Base-by-base conservation (phyloP, 2,797 vertebrate species). In the Lindbergichthys nudifrons region DNA sequence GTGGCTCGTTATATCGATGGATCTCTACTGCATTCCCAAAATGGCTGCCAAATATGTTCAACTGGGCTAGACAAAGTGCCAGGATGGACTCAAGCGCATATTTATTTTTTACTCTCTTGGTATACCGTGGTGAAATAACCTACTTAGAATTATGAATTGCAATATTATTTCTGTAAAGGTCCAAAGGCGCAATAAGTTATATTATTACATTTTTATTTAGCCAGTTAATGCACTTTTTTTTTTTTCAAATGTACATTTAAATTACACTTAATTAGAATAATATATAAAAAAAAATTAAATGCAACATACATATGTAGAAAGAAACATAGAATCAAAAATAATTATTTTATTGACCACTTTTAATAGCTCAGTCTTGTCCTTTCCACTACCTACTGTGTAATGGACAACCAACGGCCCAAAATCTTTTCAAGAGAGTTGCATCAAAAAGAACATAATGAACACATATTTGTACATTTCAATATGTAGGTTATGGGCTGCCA, bases 11-110 rank as follows among this genome's bases (percentile, higher is more conserved):
- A 87, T 83, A 86, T 88, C 87, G 76, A 89, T 89, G 87, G 86
- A 91, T 88, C 88, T 89, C 88, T 72, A 88, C 83, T 90, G 84
- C 84, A 87, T 83, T 92, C 84, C 89, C 88, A 92, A 93, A 92
- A 92, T 92, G 92, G 89, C 88, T 90, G 89, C 92, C 89, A 92
- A 93, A 90, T 81, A 85, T 89, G 83, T 86, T 90, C 80, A 89
- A 90, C 85, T 82, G 80, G 72, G 82, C 60, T 80, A 88, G 87
- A 88, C 80, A 83, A 92, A 89, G 87, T 92, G 87, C 82, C 88
- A 89, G 73, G 75, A 82, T 65, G 73, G 79, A 87, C 80, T 89
- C 88, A 84, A 86, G 78, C 79, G 86, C 69, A 76, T 73, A 36
- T 78, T 79, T 77, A 30, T 69, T 61, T 81, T 56, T 41, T 52